These are phyloP conservation scores for Tineola bisselliella DNA, from an alignment of 2,888 invertebrate species.

Conservation along the genomic window DNA sequence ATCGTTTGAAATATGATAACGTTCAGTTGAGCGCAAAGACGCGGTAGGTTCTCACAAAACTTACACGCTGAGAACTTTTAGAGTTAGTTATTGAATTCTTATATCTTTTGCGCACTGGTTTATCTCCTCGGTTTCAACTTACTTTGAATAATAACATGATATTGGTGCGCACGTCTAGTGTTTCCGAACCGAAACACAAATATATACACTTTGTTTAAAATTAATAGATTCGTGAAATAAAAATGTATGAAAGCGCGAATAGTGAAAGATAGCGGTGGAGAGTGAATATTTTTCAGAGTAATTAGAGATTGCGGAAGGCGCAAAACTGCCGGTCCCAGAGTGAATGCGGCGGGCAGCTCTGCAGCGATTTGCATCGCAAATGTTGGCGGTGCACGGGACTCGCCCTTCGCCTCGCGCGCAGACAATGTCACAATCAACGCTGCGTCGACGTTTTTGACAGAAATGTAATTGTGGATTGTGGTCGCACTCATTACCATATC, in stretches of 20 bases:
- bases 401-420: conserved; percentile 29
- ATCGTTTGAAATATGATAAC: conserved; percentile 67
- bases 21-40: conserved; percentile 46
- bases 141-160: background rate
- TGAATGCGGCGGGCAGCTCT: conserved; percentile 31
- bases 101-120: conserved; percentile 8
- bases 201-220: background rate
- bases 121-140: background rate
- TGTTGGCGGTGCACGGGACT: conserved; percentile 36
- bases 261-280: background rate
- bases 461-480: conserved; percentile 49
- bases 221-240: background rate
- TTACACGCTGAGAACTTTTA: conserved; percentile 48
- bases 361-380: conserved; percentile 45
- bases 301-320: conserved; percentile 54
- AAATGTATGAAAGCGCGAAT: background rate
- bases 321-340: conserved; percentile 26
- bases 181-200: background rate
- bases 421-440: conserved; percentile 67
- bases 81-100: conserved; percentile 51
- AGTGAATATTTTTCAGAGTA: conserved; percentile 61
- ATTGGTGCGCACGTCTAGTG: background rate
- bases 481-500: conserved; percentile 41
- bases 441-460: conserved; percentile 63
- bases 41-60: conserved; percentile 51